phyloP scores from a whole-genome alignment of 1,140 invertebrate genomes.

The Riptortus pedestris region DNA sequence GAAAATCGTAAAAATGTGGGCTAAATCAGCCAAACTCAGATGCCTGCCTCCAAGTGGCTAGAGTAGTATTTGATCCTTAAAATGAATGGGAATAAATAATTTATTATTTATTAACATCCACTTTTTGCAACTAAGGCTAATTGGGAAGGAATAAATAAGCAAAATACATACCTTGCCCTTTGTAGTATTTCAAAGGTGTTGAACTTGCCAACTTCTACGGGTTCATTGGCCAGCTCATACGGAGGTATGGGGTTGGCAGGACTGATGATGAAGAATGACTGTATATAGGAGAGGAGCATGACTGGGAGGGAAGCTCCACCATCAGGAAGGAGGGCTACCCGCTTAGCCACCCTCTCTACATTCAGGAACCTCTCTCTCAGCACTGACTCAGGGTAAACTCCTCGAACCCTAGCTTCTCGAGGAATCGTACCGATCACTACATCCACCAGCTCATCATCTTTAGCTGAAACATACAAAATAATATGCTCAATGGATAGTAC shows the following conservation, averaged over 20 bases:
- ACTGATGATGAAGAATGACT: constrained; percentile 58
- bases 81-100: no score
- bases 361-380: constrained; percentile 74
- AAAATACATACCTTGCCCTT: constrained; percentile 60
- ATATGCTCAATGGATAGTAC: not conserved
- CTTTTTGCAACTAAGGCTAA: no score
- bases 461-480: constrained; percentile 38
- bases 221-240: constrained; percentile 56
- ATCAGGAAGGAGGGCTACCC: constrained; percentile 37
- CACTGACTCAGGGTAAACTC: constrained; percentile 75
- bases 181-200: constrained; percentile 80
- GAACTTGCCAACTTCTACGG: constrained; percentile 54
- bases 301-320: constrained; percentile 61
- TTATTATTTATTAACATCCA: no score
- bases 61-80: no score
- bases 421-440: constrained; percentile 68
- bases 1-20: no score
- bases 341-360: constrained; percentile 39
- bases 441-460: constrained; percentile 56
- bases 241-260: constrained; percentile 53
- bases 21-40: no score
- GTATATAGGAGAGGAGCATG: constrained; percentile 80
- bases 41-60: no score
- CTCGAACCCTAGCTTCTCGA: constrained; percentile 57
- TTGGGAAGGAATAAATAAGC: no score